Base-by-base conservation (phyloP, 2,797 vertebrate genomes). In the Oryzias sinensis region DNA sequence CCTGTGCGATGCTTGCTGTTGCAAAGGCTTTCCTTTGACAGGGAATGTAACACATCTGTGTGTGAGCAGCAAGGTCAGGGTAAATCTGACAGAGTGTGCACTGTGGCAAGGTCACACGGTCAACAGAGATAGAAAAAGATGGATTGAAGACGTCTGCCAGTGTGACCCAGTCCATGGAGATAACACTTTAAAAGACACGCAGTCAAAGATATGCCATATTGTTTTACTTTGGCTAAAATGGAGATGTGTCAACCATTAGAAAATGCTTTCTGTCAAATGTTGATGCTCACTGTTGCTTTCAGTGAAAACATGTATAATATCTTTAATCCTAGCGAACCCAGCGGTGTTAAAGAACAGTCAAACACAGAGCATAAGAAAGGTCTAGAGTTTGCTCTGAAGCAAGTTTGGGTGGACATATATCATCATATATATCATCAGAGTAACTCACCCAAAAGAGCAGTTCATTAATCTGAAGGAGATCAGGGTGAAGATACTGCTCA, bases 71-170 rank as follows among this genome's bases (percentile, higher is more conserved):
- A 65, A 80, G 80, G 72, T 85, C 82, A 78, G 53, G 5, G 60
- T 65, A 55, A 61, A 87, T 65, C 61, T 70, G 84, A 80, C 69
- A 66, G 69, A 67, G 61, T 79, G 66, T 59, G 58, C 24, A 16
- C 43, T 25, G 59, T 77, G 78, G 77, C 78, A 88, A 87, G 84
- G 87, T 86, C 79, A 81, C 70, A 53, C 6, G 13, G 49, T 56
- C 42, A 60, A 74, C 62, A 42, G 71, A 82, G 74, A 74, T 74
- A 74, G 76, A 76, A 57, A 82, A 53, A 66, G 68, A 76, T 58
- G 73, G 56, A 62, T 50, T 6, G 45, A 74, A 59, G 49, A 42
- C 60, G 56, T 70, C 20, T 64, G 7, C 48, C 43, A 47, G 48
- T 50, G 14, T 46, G 72, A 73, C 60, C 62, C 66, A n/a, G 55